Percentiles rank a stretch among this genome's conserved stretches.
These are phyloP conservation scores for Macrochelys suwanniensis DNA, from an alignment of 2,797 vertebrate genomes.

Conservation along the genomic window DNA sequence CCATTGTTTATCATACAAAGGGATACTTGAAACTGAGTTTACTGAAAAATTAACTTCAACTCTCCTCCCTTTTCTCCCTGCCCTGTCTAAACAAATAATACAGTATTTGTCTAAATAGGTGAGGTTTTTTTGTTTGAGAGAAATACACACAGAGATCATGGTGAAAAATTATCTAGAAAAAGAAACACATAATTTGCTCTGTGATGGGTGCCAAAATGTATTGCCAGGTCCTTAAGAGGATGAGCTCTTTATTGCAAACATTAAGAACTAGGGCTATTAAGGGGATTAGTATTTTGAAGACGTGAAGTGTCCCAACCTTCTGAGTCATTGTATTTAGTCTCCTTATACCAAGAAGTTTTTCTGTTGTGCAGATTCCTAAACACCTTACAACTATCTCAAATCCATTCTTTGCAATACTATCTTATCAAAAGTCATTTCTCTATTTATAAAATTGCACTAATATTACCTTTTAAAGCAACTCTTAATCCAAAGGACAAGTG, in stretches of 20 bases:
- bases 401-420: neutral
- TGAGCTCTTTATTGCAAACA: conserved; percentile 31
- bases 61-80: neutral
- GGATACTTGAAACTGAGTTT: neutral
- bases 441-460: conserved; percentile 14
- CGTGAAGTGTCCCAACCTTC: neutral
- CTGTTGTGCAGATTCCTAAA: neutral
- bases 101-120: neutral
- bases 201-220: conserved; percentile 16
- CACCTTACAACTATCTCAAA: neutral
- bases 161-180: conserved; percentile 29
- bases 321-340: conserved; percentile 51
- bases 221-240: conserved; percentile 34
- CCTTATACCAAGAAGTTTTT: neutral
- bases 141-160: neutral
- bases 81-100: neutral
- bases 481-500: conserved; percentile 2
- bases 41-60: neutral
- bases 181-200: neutral
- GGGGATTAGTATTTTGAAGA: conserved; percentile 54
- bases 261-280: conserved; percentile 43
- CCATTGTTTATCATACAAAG: neutral
- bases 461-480: neutral
- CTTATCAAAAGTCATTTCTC: neutral
- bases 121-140: neutral